These are phyloP conservation scores for Acanthochromis polyacanthus DNA, from an alignment of 2,113 vertebrate species.

Conservation along the genomic window DNA sequence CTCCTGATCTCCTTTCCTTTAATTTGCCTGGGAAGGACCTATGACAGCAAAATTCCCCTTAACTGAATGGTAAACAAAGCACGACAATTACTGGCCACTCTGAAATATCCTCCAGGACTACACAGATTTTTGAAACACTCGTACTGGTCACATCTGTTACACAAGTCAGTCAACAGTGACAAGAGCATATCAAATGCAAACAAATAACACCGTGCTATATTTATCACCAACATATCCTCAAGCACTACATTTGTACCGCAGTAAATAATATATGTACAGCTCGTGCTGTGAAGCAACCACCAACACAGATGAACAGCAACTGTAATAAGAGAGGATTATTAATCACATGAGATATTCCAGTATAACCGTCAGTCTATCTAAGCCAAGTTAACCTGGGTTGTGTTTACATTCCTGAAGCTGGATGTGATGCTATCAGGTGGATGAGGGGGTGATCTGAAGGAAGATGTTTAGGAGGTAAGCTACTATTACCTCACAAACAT, in stretches of 20 bases:
- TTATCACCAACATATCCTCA: not conserved
- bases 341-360: constrained; percentile 4
- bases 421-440: constrained; percentile 59
- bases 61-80: not conserved
- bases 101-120: not conserved
- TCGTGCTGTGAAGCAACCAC: constrained; percentile 6
- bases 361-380: constrained; percentile 10
- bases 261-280: not conserved
- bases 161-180: not conserved
- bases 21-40: constrained; percentile 14
- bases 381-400: not conserved
- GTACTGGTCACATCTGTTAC: not conserved
- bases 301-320: constrained; percentile 9
- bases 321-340: constrained; percentile 12
- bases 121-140: not conserved
- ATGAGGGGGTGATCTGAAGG: constrained; percentile 23
- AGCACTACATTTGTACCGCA: not conserved
- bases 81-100: not conserved
- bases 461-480: constrained; percentile 26
- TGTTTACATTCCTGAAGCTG: constrained; percentile 70
- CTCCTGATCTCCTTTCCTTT: constrained; percentile 11
- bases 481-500: constrained; percentile 46
- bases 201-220: not conserved
- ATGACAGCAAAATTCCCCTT: not conserved
- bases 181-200: not conserved